These are phyloP conservation scores for Trachelus tabidus DNA, from an alignment of 2,888 invertebrate genomes.

Conservation along the genomic window DNA sequence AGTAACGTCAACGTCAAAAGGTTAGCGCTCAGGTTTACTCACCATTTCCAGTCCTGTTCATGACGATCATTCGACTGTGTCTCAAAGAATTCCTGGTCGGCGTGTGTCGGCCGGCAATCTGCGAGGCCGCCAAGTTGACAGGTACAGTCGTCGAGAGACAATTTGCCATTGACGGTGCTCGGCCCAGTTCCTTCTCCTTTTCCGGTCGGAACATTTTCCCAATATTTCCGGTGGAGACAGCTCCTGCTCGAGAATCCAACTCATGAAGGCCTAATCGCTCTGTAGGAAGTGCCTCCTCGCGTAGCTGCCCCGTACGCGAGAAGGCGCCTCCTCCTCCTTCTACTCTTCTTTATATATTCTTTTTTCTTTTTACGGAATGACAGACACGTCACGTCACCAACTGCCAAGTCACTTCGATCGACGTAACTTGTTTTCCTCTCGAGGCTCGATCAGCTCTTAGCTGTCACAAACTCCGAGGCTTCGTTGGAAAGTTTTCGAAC, in stretches of 20 bases:
- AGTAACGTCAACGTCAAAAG: not conserved
- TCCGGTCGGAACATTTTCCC: slow-evolving; percentile 44
- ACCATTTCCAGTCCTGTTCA: slow-evolving; percentile 72
- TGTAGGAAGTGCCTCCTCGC: too few species aligned
- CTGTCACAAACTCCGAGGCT: not conserved
- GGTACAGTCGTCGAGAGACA: slow-evolving; percentile 75
- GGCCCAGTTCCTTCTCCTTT: slow-evolving; percentile 50
- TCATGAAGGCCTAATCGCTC: too few species aligned
- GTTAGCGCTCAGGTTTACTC: slow-evolving; percentile 55
- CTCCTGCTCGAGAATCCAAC: slow-evolving; percentile 36
- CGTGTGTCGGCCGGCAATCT: slow-evolving; percentile 75
- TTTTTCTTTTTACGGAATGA: too few species aligned
- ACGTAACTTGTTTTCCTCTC: too few species aligned
- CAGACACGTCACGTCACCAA: too few species aligned
- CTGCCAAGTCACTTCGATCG: too few species aligned
- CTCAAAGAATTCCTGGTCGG: slow-evolving; percentile 77
- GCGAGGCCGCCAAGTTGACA: slow-evolving; percentile 73
- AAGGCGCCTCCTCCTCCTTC: too few species aligned
- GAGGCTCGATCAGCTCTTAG: not conserved
- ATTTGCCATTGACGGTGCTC: slow-evolving; percentile 68
- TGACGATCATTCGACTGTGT: slow-evolving; percentile 78
- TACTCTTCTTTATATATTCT: too few species aligned
- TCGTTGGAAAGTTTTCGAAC: not conserved
- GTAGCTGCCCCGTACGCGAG: too few species aligned
- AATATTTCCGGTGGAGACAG: slow-evolving; percentile 55